Evolutionary conservation across 2,888 invertebrate species (phyloP), one percentile per base, ranked within the genome.

Genomic region (Scaeva pyrastri): DNA sequence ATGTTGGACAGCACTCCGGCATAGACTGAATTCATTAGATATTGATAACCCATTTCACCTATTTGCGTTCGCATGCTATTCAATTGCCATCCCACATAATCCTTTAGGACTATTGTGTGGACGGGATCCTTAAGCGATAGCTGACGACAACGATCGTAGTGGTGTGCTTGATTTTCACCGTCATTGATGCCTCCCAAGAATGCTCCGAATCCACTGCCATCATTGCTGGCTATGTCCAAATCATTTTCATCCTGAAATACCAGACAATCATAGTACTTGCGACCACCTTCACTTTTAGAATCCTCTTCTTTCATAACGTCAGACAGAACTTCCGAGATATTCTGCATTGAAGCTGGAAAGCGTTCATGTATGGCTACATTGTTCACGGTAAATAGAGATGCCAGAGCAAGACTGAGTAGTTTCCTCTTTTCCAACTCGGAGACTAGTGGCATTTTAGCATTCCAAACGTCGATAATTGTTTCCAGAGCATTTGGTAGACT

Each of bases 341-440:
- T 95, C 52, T 96, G 93, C 89, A 97, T 93, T 56, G 97, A 95
- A 31, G 94, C 94, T 39, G 95, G 94, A 91, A 97, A 96, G 88
- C 95, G 94, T 89, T 96, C 95, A 76, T 96, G 92, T 52, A 97
- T 95, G 26, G 95, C 93, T 76, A 94, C 93, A 90, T 95, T 96
- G 89, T 95, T 95, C 56, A 95, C 94, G 60, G 96, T 95, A 79
- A 97, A 93, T 62, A 96, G 91, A 64, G 95, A 95, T 11, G 94
- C 95, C 50, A 96, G 92, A n/a, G 96, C 96, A 92, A 94, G 89
- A 92, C 96, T 96, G 88, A 97, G 94, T 39, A 98, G 94, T 92
- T 98, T 98, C 90, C 96, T 95, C 91, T 96, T 94, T 90, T 97
- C 97, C 10, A 95, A 94, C 88, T 97, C 96, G 0, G 96, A 95